Conservation (phyloP, 2,888 invertebrate species). For the Lathronympha strigana region DNA sequence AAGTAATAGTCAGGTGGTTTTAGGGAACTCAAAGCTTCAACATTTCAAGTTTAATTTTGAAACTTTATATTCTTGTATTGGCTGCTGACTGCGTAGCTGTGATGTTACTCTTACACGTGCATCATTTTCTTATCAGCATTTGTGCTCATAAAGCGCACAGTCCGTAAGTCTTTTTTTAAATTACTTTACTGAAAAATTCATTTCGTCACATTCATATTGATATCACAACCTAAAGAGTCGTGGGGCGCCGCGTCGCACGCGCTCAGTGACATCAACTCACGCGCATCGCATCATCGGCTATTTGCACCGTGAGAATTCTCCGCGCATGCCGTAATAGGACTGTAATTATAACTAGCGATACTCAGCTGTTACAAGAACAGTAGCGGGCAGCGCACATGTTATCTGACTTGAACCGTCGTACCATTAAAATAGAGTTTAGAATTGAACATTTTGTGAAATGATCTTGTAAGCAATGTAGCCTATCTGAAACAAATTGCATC, state of each 20-base stretch:
- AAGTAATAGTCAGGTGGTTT: too few species aligned
- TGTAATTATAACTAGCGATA: conserved; percentile 11
- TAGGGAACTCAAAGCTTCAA: too few species aligned
- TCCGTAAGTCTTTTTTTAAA: too few species aligned
- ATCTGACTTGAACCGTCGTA: neutral
- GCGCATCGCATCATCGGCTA: conserved; percentile 56
- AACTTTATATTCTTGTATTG: too few species aligned
- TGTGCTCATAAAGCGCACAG: too few species aligned
- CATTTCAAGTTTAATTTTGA: too few species aligned
- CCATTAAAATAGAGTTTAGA: conserved; percentile 7
- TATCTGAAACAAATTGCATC: neutral
- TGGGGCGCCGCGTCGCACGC: conserved; percentile 55
- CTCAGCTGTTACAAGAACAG: neutral
- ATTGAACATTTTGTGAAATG: neutral
- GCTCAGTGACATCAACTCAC: conserved; percentile 64
- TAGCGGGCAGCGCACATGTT: neutral
- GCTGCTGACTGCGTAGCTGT: too few species aligned
- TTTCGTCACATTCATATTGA: too few species aligned
- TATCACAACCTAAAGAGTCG: too few species aligned
- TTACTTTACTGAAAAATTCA: too few species aligned
- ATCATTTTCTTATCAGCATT: too few species aligned
- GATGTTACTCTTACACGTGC: too few species aligned
- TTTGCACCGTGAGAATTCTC: conserved; percentile 47
- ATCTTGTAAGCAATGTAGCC: neutral
- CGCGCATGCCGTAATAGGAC: conserved; percentile 7